Conservation (phyloP, 2,888 invertebrate genomes). For the Cyclophora albipunctata region DNA sequence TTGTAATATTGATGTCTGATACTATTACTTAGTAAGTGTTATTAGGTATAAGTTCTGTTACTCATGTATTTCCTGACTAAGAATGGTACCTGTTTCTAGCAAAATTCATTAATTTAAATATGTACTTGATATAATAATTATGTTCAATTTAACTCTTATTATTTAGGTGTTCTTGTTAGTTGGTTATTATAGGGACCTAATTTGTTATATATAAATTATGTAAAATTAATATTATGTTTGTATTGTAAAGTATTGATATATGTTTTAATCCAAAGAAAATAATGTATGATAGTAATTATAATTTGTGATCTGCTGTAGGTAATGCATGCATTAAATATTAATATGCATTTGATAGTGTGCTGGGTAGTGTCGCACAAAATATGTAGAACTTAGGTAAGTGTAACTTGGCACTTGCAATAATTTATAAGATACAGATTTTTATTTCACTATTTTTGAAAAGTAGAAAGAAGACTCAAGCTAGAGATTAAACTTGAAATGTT, state of each 20-base stretch:
- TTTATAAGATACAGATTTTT: too few species aligned
- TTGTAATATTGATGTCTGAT: conserved; percentile 3
- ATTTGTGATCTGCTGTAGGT: conserved; percentile 4
- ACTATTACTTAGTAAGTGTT: not conserved
- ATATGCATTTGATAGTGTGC: too few species aligned
- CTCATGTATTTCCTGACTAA: not conserved
- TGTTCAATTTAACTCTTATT: not conserved
- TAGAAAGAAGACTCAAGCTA: too few species aligned
- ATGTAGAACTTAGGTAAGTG: too few species aligned
- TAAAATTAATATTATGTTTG: conserved; percentile 5
- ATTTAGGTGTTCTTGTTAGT: too few species aligned
- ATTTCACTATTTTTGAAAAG: too few species aligned
- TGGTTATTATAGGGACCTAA: not conserved
- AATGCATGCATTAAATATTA: not conserved
- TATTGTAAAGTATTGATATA: conserved; percentile 16
- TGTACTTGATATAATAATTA: not conserved
- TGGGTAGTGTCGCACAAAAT: too few species aligned
- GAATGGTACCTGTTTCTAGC: conserved; percentile 9
- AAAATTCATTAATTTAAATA: conserved; percentile 2
- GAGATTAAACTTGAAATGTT: too few species aligned
- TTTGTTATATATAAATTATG: conserved; percentile 1
- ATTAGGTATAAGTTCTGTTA: not conserved
- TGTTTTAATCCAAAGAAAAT: conserved; percentile 19
- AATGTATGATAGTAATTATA: conserved; percentile 2
- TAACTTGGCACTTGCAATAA: too few species aligned